These are phyloP conservation scores for Cotesia congregata DNA, from an alignment of 2,888 invertebrate genomes.

Conservation along the genomic window DNA sequence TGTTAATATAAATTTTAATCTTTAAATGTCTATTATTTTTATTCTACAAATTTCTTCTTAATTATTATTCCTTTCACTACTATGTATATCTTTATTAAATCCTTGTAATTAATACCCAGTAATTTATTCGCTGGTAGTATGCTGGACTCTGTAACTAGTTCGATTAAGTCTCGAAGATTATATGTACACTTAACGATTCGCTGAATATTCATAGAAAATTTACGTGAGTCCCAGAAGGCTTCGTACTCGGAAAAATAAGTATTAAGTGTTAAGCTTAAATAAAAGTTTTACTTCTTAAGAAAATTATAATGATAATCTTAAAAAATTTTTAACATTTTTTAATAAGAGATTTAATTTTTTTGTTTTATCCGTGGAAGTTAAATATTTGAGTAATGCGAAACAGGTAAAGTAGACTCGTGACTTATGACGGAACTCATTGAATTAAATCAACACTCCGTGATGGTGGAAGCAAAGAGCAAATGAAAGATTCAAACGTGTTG, in stretches of 20 bases:
- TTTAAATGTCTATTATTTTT: too few relatives aligned
- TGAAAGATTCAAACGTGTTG: constrained; percentile 15
- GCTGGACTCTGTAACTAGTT: background rate
- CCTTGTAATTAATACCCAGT: constrained; percentile 12
- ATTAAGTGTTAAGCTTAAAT: background rate
- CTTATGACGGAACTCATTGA: background rate
- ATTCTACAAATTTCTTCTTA: background rate
- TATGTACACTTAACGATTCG: constrained; percentile 2
- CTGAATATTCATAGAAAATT: constrained; percentile 12
- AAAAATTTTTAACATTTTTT: background rate
- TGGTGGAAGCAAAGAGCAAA: constrained; percentile 4
- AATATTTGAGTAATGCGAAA: background rate
- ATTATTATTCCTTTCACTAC: background rate
- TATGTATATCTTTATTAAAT: constrained; percentile 3
- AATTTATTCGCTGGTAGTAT: constrained; percentile 15
- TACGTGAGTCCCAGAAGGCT: background rate
- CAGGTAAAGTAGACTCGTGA: background rate
- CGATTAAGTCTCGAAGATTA: constrained; percentile 2
- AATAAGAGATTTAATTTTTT: background rate
- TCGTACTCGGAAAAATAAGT: background rate
- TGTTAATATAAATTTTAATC: background rate
- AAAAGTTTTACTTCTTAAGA: background rate
- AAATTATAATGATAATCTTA: background rate
- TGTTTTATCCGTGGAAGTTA: background rate
- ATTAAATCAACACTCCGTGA: constrained; percentile 11